These are phyloP conservation scores for Opisthocomus hoazin DNA, from an alignment of 2,113 vertebrate species.

Conservation along the genomic window DNA sequence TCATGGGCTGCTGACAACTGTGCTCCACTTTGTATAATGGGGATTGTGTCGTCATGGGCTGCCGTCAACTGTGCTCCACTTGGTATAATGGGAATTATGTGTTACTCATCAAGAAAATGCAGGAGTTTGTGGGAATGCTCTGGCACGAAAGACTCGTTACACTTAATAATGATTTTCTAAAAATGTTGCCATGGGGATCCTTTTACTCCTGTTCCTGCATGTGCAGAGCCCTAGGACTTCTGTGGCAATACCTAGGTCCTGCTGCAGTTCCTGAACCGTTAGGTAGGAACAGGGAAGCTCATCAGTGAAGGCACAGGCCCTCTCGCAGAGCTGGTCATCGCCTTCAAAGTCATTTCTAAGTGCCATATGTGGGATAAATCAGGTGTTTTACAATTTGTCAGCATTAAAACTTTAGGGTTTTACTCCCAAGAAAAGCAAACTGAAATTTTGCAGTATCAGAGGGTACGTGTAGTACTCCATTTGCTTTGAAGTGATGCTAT, in stretches of 20 bases:
- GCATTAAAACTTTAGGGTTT: neutral
- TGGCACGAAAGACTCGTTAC: neutral
- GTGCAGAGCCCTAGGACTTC: neutral
- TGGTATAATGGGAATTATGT: accelerated
- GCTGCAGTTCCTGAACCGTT: neutral
- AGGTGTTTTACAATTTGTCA: neutral
- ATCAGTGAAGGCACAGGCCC: neutral
- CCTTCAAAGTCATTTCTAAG: neutral
- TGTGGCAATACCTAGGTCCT: neutral
- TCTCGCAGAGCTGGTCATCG: neutral
- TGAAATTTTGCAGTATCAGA: neutral
- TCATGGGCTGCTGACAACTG: neutral
- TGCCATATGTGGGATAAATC: neutral
- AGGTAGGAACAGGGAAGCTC: neutral
- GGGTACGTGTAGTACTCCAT: neutral
- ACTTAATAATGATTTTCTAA: neutral
- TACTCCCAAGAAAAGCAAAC: neutral
- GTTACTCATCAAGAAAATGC: neutral
- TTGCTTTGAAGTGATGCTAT: neutral
- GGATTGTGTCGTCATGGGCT: neutral
- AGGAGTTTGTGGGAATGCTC: neutral
- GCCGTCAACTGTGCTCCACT: neutral
- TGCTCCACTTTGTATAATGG: neutral
- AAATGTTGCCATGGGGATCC: neutral
- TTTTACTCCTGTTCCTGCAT: neutral